Percentiles rank a stretch among this genome's conserved stretches.
phyloP scores from a whole-genome alignment of 2,113 vertebrate genomes.

The Gymnorhina tibicen region DNA sequence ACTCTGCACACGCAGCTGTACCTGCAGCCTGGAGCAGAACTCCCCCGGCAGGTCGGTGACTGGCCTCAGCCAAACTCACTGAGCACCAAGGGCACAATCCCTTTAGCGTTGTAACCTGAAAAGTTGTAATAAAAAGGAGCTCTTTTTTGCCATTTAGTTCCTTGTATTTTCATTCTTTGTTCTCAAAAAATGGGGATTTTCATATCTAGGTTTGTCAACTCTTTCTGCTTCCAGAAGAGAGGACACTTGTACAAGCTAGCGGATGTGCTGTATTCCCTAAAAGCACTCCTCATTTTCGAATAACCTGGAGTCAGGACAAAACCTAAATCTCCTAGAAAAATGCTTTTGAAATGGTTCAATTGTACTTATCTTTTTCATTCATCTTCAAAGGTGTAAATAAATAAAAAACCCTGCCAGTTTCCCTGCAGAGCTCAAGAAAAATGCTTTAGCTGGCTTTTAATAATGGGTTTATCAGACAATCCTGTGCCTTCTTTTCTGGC shows the following conservation, averaged over 20 bases:
- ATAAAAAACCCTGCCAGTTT: neutral
- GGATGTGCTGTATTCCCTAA: neutral
- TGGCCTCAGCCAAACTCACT: neutral
- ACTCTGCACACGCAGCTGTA: neutral
- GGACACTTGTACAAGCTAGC: neutral
- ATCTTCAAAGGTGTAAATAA: neutral
- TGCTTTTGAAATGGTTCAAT: neutral
- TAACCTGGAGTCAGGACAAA: neutral
- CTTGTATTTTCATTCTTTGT: neutral
- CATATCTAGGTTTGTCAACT: neutral
- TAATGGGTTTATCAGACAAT: neutral
- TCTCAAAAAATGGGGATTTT: neutral
- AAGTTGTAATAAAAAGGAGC: slow-evolving; percentile 19
- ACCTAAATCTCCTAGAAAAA: neutral
- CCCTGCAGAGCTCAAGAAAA: neutral
- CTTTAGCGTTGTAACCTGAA: neutral
- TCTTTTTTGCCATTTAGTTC: neutral
- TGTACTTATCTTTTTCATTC: neutral
- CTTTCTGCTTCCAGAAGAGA: neutral
- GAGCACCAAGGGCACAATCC: neutral
- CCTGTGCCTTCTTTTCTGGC: neutral
- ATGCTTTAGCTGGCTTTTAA: neutral
- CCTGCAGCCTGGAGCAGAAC: neutral
- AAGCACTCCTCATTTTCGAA: neutral
- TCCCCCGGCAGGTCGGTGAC: neutral